Evolutionary conservation across 1,140 invertebrate species (phyloP), one percentile per base, ranked within the genome.

Genomic region (Xylocopa sonorina): DNA sequence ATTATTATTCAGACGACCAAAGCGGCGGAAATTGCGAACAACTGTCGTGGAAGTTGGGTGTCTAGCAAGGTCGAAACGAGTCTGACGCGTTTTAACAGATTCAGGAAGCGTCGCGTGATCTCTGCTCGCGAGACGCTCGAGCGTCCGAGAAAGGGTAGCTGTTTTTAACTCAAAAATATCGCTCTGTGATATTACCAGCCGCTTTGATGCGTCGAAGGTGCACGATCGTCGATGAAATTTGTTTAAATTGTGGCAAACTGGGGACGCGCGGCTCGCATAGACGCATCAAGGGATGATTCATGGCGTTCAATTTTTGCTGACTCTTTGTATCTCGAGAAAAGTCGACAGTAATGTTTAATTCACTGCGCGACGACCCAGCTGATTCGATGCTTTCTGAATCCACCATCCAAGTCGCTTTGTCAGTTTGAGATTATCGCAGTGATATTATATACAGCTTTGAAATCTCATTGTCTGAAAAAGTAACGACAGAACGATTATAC

Each of bases 181-280:
- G n/a, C 63, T 21, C 48, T 43, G 29, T n/a, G 50, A 57, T 82
- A 82, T 82, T 82, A 68, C 62, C 60, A 50, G 50, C 34, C 57
- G 80, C 58, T 83, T 80, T 83, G 62, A 55, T 76, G 73, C 77
- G 69, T 21, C 53, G 63, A 80, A 74, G 76, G 21, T 57, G 81
- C 46, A 80, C 34, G 55, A 53, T 67, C 74, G 60, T 71, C 41
- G 51, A 83, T 88, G 81, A 88, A 90, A 89, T 88, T 89, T 86
- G 88, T 89, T 88, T 88, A 89, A 89, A 80, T 88, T 82, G 87
- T 85, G 85, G 88, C 84, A 90, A 90, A 88, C 81, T 81, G 86
- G 84, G 58, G 80, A 81, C 76, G 81, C 87, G 80, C 86, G 84
- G 85, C 88, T 89, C 75, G 87, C 88, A 89, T 89, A 88, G 89